Evolutionary conservation across 2,797 vertebrate species (phyloP).

Genomic region (Pseudomugil tenellus): DNA sequence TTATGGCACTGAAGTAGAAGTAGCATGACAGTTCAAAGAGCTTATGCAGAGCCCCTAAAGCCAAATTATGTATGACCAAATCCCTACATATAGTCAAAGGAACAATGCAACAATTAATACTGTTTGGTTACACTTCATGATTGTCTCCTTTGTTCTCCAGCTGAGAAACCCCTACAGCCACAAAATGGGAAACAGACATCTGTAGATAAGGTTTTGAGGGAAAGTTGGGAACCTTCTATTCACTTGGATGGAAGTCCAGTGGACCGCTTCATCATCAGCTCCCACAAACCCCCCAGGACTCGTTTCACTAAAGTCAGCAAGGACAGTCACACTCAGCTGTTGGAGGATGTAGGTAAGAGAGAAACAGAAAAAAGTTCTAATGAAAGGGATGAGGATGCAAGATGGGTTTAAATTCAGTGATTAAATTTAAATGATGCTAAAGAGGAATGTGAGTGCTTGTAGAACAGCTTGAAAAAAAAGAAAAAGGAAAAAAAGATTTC

Average conservation of each 20-base stretch:
- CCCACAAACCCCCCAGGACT: slow-evolving; percentile 83
- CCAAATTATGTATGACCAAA: not conserved
- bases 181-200: slow-evolving; percentile 82
- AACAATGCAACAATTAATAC: slow-evolving; percentile 10
- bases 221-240: slow-evolving; percentile 83
- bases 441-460: slow-evolving; percentile 8
- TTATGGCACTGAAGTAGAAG: slow-evolving; percentile 3
- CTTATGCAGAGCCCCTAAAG: slow-evolving; percentile 7
- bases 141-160: slow-evolving; percentile 66
- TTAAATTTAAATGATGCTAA: slow-evolving; percentile 10
- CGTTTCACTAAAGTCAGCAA: slow-evolving; percentile 78
- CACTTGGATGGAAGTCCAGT: slow-evolving; percentile 80
- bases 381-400: slow-evolving; percentile 3
- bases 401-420: not conserved
- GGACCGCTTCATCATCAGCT: slow-evolving; percentile 81
- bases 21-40: slow-evolving; percentile 2
- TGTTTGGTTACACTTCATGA: slow-evolving; percentile 21
- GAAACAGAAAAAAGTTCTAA: slow-evolving; percentile 7
- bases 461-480: slow-evolving; percentile 8
- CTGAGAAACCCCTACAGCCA: slow-evolving; percentile 79
- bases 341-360: slow-evolving; percentile 86
- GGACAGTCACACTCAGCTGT: slow-evolving; percentile 72
- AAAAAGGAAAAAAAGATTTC: slow-evolving; percentile 27
- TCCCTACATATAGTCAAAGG: not conserved
- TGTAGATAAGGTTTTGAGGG: slow-evolving; percentile 77